These are phyloP conservation scores for Polyodon spathula DNA, from an alignment of 2,113 vertebrate genomes.

Conservation along the genomic window DNA sequence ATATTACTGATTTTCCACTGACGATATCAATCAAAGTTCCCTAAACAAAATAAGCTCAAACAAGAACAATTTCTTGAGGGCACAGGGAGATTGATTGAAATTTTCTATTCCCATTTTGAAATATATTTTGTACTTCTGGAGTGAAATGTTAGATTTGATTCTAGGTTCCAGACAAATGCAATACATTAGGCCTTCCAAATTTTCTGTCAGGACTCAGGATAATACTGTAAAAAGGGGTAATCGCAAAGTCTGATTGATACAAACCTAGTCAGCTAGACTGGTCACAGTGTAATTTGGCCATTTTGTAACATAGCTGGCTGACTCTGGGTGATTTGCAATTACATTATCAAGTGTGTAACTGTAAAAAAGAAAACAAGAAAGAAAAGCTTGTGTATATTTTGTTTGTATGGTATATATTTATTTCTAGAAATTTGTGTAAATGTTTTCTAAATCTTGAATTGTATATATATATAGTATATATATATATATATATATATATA, in stretches of 20 bases:
- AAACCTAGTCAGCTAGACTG: not conserved
- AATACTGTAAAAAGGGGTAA: not conserved
- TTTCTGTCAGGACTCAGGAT: not conserved
- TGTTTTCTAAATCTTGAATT: no score
- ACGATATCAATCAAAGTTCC: slow-evolving; percentile 37
- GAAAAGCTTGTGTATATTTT: not conserved
- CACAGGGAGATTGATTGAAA: not conserved
- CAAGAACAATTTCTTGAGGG: not conserved
- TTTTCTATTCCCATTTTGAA: not conserved
- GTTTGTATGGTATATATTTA: not conserved
- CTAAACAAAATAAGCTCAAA: slow-evolving; percentile 25
- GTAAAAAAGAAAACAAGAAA: no score
- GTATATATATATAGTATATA: not conserved
- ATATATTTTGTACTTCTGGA: not conserved
- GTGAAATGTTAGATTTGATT: not conserved
- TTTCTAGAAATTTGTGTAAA: not conserved
- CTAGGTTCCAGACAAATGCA: not conserved
- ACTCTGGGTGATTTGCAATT: not conserved
- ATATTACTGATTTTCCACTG: slow-evolving; percentile 41
- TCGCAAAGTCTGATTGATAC: not conserved
- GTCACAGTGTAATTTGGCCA: not conserved
- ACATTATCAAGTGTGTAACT: not conserved
- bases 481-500: not conserved
- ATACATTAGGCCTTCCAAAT: not conserved
- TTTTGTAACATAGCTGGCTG: not conserved